phyloP scores from a whole-genome alignment of 2,797 vertebrate species.

The Alcedo quadribrachys region DNA sequence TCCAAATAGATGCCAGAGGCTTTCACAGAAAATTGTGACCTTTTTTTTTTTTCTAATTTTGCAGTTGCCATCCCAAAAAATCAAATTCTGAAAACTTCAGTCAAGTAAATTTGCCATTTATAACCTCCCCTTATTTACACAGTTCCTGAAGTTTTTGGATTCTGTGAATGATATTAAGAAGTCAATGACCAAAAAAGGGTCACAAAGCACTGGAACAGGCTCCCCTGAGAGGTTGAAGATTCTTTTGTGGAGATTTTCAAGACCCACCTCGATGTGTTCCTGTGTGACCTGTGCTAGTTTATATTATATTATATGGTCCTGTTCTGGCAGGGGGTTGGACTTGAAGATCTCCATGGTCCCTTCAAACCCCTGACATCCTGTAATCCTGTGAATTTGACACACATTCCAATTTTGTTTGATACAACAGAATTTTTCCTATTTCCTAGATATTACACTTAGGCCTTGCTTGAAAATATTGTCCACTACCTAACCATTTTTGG shows the following conservation, averaged over 20 bases:
- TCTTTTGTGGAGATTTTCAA: no score
- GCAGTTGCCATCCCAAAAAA: neutral
- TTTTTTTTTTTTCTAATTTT: neutral
- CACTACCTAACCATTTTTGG: slow-evolving; percentile 36
- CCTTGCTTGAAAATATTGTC: slow-evolving; percentile 1
- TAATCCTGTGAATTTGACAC: neutral
- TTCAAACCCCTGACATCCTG: no score
- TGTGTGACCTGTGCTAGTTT: no score
- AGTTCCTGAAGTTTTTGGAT: neutral
- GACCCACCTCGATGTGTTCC: no score
- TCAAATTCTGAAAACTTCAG: neutral
- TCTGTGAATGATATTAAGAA: neutral
- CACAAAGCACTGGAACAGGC: no score
- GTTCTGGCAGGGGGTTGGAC: no score
- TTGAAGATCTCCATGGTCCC: no score
- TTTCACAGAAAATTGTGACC: neutral
- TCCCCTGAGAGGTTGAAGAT: no score
- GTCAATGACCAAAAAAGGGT: neutral
- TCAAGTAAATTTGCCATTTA: neutral
- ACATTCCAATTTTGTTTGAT: neutral
- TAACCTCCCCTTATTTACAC: neutral
- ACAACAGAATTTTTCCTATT: neutral
- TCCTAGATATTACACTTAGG: slow-evolving; percentile 5
- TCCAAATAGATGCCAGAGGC: neutral
- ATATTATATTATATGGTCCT: no score